These are phyloP conservation scores for Phalanger gymnotis DNA, from an alignment of 2,797 vertebrate species.

Conservation along the genomic window DNA sequence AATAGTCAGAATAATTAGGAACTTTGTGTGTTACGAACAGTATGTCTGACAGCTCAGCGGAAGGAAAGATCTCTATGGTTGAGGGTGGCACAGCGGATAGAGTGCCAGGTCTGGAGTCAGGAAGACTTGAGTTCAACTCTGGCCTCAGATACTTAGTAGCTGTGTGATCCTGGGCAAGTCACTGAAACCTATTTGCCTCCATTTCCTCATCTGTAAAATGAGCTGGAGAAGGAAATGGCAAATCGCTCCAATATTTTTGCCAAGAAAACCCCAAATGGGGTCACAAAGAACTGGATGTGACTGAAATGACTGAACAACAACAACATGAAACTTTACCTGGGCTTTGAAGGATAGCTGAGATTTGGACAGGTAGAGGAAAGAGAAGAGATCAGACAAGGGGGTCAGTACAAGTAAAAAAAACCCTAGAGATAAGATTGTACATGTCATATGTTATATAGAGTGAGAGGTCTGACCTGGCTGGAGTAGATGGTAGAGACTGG, in stretches of 20 bases:
- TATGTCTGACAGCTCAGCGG: not conserved
- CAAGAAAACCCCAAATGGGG: not conserved
- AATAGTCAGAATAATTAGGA: not conserved
- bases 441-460: not conserved
- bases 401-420: not conserved
- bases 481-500: not conserved
- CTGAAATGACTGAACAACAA: not conserved
- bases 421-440: not conserved
- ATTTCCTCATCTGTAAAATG: not conserved
- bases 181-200: not conserved
- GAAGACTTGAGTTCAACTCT: not conserved
- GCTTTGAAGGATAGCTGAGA: not conserved
- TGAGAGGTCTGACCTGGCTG: not conserved
- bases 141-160: not conserved
- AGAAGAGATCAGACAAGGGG: not conserved
- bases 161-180: not conserved
- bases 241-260: not conserved
- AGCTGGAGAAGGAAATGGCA: not conserved
- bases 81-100: not conserved
- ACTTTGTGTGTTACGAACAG: not conserved
- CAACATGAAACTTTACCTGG: not conserved
- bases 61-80: not conserved
- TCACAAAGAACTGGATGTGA: not conserved
- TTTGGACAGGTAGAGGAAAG: not conserved
- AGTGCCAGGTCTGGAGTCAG: not conserved